Evolutionary conservation across 2,888 invertebrate species (phyloP).

Genomic region (Tenodera sinensis): DNA sequence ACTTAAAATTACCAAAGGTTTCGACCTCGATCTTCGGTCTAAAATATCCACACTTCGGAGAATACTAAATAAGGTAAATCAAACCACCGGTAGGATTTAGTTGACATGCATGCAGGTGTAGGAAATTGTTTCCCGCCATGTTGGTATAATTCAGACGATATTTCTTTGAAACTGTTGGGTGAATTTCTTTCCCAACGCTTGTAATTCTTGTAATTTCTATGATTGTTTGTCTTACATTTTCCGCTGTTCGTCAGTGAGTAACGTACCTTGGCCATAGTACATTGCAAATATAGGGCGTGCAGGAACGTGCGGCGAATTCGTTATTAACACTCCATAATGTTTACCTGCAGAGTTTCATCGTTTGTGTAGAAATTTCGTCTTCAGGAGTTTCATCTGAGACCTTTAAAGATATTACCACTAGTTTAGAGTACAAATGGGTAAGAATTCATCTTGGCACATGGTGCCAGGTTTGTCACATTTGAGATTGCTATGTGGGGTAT

Average conservation of each 20-base stretch:
- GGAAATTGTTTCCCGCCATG: slow-evolving; percentile 50
- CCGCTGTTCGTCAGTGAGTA: not conserved
- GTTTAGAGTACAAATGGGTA: no score
- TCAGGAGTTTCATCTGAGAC: no score
- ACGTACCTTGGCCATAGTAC: not conserved
- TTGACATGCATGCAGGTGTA: slow-evolving; percentile 44
- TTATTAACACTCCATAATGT: not conserved
- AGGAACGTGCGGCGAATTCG: not conserved
- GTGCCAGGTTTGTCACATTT: not conserved
- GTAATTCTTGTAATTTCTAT: not conserved
- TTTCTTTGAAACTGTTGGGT: not conserved
- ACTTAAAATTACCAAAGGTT: not conserved
- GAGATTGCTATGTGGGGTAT: not conserved
- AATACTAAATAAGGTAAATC: not conserved
- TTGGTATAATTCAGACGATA: slow-evolving; percentile 38
- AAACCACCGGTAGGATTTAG: slow-evolving; percentile 38
- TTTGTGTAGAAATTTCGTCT: no score
- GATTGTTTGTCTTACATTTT: not conserved
- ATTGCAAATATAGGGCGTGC: not conserved
- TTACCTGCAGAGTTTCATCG: not conserved
- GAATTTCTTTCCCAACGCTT: not conserved
- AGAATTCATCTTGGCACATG: not conserved
- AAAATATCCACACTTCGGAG: not conserved
- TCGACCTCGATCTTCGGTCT: not conserved
- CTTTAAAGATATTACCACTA: no score